Base-by-base conservation (phyloP, 1,140 invertebrate species). In the Cyrtorhinus lividipennis region DNA sequence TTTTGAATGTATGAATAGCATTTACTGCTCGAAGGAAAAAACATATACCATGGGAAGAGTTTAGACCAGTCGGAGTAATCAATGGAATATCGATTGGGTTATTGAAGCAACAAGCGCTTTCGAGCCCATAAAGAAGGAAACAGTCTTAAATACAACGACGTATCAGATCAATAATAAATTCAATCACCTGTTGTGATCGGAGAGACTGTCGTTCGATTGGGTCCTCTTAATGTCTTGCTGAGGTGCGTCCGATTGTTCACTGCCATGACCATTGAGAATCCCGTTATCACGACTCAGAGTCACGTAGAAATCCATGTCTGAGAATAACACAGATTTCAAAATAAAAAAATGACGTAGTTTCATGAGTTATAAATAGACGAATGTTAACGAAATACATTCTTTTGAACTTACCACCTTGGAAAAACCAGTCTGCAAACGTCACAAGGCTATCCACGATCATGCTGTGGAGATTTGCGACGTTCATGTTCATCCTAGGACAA, bases 371-470 rank as follows among this genome's bases (percentile, higher is more conserved):
- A n/a, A n/a, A n/a, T n/a, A n/a, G n/a, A n/a, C n/a, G n/a, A n/a
- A n/a, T 26, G 22, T 8, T 15, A 27, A 38, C 22, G 30, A 58
- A 24, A 56, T 44, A 3, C 59, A 61, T 61, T 10, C 18, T 8
- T 10, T 20, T 45, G 59, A 48, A 66, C 68, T 70, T 76, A 73
- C 88, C 86, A 65, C 86, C 88, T 62, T 87, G 85, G 71, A 92
- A 93, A 71, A 93, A 88, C 78, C 82, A 86, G 71, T 95, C 88
- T 62, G 85, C 86, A 72, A 93, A 85, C 38, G 83, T 87, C 45
- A 97, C 83, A 63, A 97, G 78, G 64, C 86, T 76, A 70, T 96
- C 92, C 1, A 95, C 84, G 64, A 95, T 84, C 66, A 79, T 74
- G 74, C 81, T 83, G 73, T 84, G 79, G 59, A 87, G 85, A 74